These are phyloP conservation scores for Danionella cerebrum DNA, from an alignment of 2,113 vertebrate species.

Conservation along the genomic window DNA sequence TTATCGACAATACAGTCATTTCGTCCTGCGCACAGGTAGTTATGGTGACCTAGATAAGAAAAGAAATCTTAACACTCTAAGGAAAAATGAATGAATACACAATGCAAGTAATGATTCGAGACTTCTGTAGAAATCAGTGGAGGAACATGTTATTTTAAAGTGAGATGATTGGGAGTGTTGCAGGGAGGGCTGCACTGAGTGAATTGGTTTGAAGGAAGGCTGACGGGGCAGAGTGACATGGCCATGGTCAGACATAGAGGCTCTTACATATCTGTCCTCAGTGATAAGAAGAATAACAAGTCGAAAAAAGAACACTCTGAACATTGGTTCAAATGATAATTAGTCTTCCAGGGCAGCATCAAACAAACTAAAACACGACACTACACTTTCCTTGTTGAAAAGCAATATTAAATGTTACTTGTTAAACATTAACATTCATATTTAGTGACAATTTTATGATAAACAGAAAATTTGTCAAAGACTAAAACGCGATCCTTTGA, in stretches of 20 bases:
- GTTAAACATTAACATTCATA: not conserved
- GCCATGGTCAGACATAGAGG: slow-evolving; percentile 55
- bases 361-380: slow-evolving; percentile 30
- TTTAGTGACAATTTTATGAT: too few relatives aligned
- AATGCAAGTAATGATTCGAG: not conserved
- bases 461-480: too few relatives aligned
- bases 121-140: not conserved
- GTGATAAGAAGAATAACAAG: slow-evolving; percentile 59
- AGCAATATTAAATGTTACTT: not conserved
- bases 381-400: not conserved
- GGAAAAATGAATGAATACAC: not conserved
- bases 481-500: too few relatives aligned
- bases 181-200: not conserved
- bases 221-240: slow-evolving; percentile 65
- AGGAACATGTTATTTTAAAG: not conserved
- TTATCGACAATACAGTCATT: slow-evolving; percentile 99
- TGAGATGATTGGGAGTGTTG: not conserved
- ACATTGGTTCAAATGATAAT: slow-evolving; percentile 52
- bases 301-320: slow-evolving; percentile 47
- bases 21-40: slow-evolving; percentile 94
- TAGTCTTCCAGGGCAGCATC: slow-evolving; percentile 35
- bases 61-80: slow-evolving; percentile 21
- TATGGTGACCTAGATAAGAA: slow-evolving; percentile 81
- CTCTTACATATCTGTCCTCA: slow-evolving; percentile 52
- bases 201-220: slow-evolving; percentile 50